phyloP scores from a whole-genome alignment of 2,113 vertebrate genomes.

The Syngnathus typhle region DNA sequence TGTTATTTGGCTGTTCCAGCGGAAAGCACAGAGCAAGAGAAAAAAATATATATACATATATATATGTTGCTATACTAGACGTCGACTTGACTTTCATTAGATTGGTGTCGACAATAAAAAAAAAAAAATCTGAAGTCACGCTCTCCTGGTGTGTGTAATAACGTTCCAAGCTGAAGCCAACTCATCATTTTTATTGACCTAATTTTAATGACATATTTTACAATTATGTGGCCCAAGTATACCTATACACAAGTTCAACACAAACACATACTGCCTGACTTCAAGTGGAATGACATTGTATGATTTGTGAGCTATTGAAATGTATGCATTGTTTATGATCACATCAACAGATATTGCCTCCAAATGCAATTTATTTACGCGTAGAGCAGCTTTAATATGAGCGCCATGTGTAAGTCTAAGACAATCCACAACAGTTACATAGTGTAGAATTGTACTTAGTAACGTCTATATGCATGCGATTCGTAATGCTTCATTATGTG shows the following conservation, averaged over 20 bases:
- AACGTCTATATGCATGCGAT: constrained; percentile 39
- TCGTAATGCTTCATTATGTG: constrained; percentile 22
- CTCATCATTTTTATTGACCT: neutral
- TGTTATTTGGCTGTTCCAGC: too few species aligned
- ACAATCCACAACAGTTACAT: constrained; percentile 28
- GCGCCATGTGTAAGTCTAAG: constrained; percentile 19
- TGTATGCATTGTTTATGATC: neutral
- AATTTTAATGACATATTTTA: neutral
- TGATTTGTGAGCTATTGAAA: neutral
- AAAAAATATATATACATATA: too few species aligned
- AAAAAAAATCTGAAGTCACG: neutral
- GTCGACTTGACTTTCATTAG: neutral
- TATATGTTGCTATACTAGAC: neutral
- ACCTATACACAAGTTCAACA: neutral
- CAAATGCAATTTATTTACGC: neutral
- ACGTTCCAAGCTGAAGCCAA: neutral
- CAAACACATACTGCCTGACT: neutral
- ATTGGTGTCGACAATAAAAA: neutral
- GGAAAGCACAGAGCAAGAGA: too few species aligned
- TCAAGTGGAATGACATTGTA: neutral
- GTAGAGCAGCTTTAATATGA: constrained; percentile 36
- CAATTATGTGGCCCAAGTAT: neutral
- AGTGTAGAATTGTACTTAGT: constrained; percentile 24
- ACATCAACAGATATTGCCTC: neutral
- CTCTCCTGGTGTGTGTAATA: neutral